phyloP scores from a whole-genome alignment of 2,113 vertebrate species.

The Peromyscus leucopus region DNA sequence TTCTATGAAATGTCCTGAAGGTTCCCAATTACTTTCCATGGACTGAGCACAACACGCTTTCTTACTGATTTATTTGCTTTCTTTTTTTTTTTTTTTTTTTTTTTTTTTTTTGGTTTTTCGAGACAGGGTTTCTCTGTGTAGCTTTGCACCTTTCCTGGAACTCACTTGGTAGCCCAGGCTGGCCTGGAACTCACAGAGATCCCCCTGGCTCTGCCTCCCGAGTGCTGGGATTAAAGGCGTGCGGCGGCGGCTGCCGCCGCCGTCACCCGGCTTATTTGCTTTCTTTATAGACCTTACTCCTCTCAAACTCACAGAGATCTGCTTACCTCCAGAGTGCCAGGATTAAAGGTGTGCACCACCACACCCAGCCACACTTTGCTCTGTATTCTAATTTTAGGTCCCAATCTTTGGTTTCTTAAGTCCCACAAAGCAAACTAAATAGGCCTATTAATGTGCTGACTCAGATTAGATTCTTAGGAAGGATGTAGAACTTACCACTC shows the following conservation, averaged over 20 bases:
- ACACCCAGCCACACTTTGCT: neutral
- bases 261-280: neutral
- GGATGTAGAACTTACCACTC: conserved; percentile 92
- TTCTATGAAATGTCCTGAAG: neutral
- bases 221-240: too few relatives aligned
- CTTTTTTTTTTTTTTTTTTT: neutral
- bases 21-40: neutral
- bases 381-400: neutral
- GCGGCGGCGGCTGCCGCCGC: too few relatives aligned
- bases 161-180: too few relatives aligned
- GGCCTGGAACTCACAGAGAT: too few relatives aligned
- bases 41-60: neutral
- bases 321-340: neutral
- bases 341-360: neutral
- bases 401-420: conserved; percentile 37
- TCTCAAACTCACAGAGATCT: neutral
- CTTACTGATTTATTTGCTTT: neutral
- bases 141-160: too few relatives aligned
- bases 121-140: too few relatives aligned
- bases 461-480: neutral
- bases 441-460: neutral
- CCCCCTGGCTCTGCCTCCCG: too few relatives aligned
- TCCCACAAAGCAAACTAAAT: conserved; percentile 42
- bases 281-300: neutral
- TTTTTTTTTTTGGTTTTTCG: too few relatives aligned